These are phyloP conservation scores for Diorhabda carinulata DNA, from an alignment of 1,140 invertebrate genomes.

Conservation along the genomic window DNA sequence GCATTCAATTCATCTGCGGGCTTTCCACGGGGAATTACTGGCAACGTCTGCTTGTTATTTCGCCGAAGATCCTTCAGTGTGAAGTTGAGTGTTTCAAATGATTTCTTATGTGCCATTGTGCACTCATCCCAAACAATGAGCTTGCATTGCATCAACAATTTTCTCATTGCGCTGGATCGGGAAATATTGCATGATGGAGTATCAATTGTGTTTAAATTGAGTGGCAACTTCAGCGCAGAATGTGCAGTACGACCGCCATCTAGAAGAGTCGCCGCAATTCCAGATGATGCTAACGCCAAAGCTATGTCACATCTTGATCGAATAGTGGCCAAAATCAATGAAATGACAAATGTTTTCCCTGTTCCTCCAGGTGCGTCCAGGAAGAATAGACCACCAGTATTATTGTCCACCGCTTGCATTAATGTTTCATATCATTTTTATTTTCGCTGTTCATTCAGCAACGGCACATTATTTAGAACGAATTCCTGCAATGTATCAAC, in stretches of 20 bases:
- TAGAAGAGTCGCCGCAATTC: constrained; percentile 54
- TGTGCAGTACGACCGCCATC: constrained; percentile 40
- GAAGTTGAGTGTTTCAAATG: no score
- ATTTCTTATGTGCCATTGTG: no score
- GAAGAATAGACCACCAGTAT: constrained; percentile 45
- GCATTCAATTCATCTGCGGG: no score
- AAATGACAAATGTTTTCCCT: constrained; percentile 50
- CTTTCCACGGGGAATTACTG: no score
- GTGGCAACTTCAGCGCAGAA: constrained; percentile 41
- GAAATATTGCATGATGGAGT: no score
- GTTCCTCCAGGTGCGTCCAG: constrained; percentile 50
- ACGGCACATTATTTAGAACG: constrained; percentile 36
- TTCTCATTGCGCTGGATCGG: no score
- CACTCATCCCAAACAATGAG: no score
- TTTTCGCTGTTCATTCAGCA: constrained; percentile 46
- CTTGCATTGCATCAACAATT: no score
- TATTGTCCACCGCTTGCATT: constrained; percentile 42
- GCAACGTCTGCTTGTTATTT: no score
- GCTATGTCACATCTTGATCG: constrained; percentile 43
- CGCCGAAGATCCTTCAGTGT: no score
- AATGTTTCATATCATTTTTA: constrained; percentile 42
- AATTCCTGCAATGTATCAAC: constrained; percentile 32
- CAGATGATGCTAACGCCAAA: constrained; percentile 49
- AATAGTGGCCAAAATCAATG: constrained; percentile 45
- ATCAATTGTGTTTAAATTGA: no score